A percentile compares a stretch with the other conserved stretches of the same genome.
phyloP scores from a whole-genome alignment of 2,888 invertebrate species.

The Zygaena filipendulae region DNA sequence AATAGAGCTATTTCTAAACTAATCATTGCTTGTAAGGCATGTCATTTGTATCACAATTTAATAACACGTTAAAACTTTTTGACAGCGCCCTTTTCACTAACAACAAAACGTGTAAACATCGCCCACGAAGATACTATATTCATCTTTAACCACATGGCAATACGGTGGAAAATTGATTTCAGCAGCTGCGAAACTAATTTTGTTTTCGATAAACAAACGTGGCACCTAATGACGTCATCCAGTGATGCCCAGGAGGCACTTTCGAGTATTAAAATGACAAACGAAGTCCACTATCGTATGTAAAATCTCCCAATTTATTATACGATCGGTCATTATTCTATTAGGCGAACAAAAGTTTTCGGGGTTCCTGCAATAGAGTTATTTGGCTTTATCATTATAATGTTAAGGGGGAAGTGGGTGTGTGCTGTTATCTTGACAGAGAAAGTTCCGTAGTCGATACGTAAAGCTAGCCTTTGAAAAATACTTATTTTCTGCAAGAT shows the following conservation, averaged over 20 bases:
- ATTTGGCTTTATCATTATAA: conserved; percentile 44
- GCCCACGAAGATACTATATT: neutral
- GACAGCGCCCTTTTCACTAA: conserved; percentile 17
- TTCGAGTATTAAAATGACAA: conserved; percentile 64
- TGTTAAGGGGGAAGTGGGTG: conserved; percentile 33
- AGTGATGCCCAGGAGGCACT: conserved; percentile 51
- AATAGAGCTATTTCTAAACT: no score
- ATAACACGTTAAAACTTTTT: conserved; percentile 44
- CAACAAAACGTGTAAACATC: neutral
- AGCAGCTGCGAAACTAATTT: conserved; percentile 6
- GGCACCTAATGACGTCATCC: conserved; percentile 49
- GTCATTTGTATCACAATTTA: conserved; percentile 55
- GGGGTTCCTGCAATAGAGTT: conserved; percentile 63
- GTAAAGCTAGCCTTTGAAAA: no score
- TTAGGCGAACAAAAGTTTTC: conserved; percentile 60
- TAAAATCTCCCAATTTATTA: conserved; percentile 68
- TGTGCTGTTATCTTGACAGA: no score
- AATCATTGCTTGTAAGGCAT: conserved; percentile 45
- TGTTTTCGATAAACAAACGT: conserved; percentile 23
- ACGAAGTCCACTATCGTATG: conserved; percentile 53
- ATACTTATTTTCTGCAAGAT: no score
- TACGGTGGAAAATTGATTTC: conserved; percentile 17
- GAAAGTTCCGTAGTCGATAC: no score
- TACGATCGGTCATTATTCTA: conserved; percentile 65
- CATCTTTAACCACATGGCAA: no score